Evolutionary conservation across 2,113 vertebrate species (phyloP).

Genomic region (Phylloscopus trochilus): DNA sequence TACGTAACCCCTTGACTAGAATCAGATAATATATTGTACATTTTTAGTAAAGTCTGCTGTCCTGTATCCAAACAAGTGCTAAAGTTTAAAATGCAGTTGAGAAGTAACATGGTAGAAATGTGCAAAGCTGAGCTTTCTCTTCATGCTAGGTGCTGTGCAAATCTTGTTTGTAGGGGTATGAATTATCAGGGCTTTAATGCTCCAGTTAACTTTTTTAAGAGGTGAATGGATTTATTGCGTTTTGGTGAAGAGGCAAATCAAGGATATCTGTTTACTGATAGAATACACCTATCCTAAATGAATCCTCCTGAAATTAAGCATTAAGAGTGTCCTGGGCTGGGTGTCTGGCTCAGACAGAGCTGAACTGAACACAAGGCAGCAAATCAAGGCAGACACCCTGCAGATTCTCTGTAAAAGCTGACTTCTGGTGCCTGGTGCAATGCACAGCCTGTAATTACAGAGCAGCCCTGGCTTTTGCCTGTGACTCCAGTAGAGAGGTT

Average conservation of each 20-base stretch:
- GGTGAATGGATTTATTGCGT: neutral
- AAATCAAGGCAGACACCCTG: neutral
- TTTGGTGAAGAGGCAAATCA: neutral
- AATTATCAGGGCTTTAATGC: neutral
- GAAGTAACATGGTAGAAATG: neutral
- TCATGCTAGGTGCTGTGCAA: neutral
- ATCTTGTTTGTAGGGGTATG: neutral
- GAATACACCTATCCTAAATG: neutral
- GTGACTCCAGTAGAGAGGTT: neutral
- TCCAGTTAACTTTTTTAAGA: neutral
- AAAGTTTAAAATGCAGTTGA: neutral
- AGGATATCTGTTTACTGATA: neutral
- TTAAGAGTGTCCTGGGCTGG: neutral
- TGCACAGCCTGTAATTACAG: neutral
- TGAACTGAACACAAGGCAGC: neutral
- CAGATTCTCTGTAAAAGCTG: neutral
- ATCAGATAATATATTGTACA: neutral
- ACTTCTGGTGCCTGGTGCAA: neutral
- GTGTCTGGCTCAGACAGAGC: neutral
- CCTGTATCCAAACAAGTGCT: neutral
- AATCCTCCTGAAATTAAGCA: neutral
- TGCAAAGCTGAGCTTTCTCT: neutral
- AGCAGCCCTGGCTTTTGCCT: neutral
- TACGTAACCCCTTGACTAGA: conserved; percentile 4
- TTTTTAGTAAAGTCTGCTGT: neutral